These are phyloP conservation scores for Eulacestoma nigropectus DNA, from an alignment of 2,113 vertebrate species.

Conservation along the genomic window DNA sequence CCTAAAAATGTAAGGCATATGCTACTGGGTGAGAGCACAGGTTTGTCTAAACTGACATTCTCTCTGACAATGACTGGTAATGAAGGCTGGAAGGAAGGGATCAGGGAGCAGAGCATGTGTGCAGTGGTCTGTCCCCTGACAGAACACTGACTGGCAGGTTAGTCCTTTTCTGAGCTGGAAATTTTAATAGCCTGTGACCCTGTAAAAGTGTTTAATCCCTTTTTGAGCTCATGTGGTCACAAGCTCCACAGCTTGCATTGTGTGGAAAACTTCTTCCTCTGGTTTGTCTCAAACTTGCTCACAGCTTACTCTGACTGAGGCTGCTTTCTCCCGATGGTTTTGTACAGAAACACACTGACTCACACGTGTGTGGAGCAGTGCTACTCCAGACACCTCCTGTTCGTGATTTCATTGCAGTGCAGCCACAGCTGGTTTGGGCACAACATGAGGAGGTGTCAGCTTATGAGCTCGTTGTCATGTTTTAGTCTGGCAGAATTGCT, in stretches of 20 bases:
- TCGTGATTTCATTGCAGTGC: background rate
- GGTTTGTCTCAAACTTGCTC: background rate
- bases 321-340: accelerated
- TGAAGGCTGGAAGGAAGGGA: background rate
- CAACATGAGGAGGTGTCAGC: background rate
- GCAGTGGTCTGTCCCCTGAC: background rate
- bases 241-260: background rate
- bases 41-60: background rate
- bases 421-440: background rate
- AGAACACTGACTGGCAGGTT: background rate
- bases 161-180: background rate
- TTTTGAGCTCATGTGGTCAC: background rate
- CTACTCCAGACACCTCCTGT: background rate
- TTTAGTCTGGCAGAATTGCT: background rate
- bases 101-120: background rate
- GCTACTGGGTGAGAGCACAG: background rate
- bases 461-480: background rate
- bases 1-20: background rate
- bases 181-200: background rate
- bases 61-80: background rate
- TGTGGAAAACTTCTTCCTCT: background rate
- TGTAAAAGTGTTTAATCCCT: background rate
- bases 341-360: background rate
- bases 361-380: accelerated
- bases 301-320: background rate